Conservation (phyloP, 2,113 vertebrate genomes). For the Peromyscus leucopus region DNA sequence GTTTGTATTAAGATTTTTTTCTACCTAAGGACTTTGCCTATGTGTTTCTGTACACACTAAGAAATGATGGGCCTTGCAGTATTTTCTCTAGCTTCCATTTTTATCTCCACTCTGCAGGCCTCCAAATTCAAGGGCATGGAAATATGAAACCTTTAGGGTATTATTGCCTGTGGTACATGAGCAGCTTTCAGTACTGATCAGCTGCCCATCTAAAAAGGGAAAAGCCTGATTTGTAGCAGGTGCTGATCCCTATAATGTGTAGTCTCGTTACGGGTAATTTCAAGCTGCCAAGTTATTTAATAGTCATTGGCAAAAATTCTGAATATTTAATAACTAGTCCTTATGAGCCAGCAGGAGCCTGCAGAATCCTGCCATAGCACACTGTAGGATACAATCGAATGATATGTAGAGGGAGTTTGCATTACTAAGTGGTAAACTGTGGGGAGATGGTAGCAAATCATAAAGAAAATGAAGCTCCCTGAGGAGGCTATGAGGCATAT, state of each 20-base stretch:
- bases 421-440: slow-evolving; percentile 12
- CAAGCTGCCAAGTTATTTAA: slow-evolving; percentile 42
- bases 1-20: not conserved
- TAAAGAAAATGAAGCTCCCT: not conserved
- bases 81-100: slow-evolving; percentile 9
- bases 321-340: slow-evolving; percentile 19
- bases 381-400: not conserved
- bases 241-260: slow-evolving; percentile 7
- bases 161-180: not conserved
- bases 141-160: not conserved
- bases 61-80: not conserved
- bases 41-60: slow-evolving; percentile 28
- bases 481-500: not conserved
- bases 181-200: not conserved
- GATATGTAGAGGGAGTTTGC: not conserved
- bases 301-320: slow-evolving; percentile 42
- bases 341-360: not conserved
- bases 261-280: not conserved
- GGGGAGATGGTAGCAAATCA: not conserved
- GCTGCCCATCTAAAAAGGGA: not conserved
- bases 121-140: not conserved
- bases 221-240: not conserved
- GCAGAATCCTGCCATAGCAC: not conserved
- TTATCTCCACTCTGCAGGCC: not conserved
- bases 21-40: not conserved